Conservation (phyloP, 2,113 vertebrate genomes). For the Barnardius zonarius region DNA sequence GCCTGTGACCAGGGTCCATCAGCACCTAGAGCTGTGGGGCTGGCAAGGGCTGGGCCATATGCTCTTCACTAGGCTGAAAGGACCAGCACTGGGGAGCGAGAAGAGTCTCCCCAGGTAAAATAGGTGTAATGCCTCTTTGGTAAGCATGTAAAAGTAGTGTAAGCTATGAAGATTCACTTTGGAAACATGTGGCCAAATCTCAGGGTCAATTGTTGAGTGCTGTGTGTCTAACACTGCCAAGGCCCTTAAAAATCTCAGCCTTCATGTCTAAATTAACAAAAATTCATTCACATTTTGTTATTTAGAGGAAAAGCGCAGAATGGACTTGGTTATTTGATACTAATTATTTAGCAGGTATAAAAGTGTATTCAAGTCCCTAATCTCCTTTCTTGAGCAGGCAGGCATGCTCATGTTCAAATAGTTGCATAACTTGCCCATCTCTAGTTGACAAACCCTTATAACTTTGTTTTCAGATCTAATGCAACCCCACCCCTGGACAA, state of each 20-base stretch:
- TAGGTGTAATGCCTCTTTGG: not conserved
- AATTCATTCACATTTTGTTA: not conserved
- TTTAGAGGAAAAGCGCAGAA: not conserved
- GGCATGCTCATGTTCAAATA: constrained; percentile 60
- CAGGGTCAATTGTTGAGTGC: not conserved
- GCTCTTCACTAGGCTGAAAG: not conserved
- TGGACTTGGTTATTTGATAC: constrained; percentile 50
- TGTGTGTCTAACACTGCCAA: not conserved
- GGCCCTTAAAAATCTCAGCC: not conserved
- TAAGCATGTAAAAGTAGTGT: rapidly evolving
- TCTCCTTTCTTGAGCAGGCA: constrained; percentile 45
- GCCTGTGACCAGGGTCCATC: not conserved
- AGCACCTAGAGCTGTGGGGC: rapidly evolving
- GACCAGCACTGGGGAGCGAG: not conserved
- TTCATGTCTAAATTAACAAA: not conserved
- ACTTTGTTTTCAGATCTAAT: constrained; percentile 20
- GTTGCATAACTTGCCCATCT: constrained; percentile 57
- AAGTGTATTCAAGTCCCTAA: constrained; percentile 21
- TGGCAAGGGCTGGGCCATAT: not conserved
- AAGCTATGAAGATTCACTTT: not conserved
- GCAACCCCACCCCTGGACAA: not conserved
- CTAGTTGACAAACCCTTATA: constrained; percentile 32
- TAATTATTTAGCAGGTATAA: constrained; percentile 51
- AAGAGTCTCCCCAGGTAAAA: not conserved
- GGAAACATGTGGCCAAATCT: not conserved